Evolutionary conservation across 2,888 invertebrate species (phyloP).

Genomic region (Mylabris sibirica): DNA sequence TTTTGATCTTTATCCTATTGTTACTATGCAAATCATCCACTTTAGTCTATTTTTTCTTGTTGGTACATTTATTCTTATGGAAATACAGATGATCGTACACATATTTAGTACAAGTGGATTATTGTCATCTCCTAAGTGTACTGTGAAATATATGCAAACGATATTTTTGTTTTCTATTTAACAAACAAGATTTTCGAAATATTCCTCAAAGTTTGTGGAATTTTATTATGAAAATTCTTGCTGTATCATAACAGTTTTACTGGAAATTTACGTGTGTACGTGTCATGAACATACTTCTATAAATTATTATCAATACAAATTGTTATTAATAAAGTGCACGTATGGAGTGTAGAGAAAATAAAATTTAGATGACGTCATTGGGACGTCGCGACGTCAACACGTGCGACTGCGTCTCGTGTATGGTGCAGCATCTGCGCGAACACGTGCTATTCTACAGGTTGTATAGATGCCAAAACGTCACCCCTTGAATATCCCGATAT

Average conservation of each 20-base stretch:
- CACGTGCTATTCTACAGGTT: slow-evolving; percentile 40
- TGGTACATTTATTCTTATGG: neutral
- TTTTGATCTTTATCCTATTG: neutral
- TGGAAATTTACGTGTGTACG: neutral
- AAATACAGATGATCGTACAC: slow-evolving; percentile 5
- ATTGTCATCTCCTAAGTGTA: neutral
- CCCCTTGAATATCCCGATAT: neutral
- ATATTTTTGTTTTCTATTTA: neutral
- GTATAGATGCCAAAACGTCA: slow-evolving; percentile 23
- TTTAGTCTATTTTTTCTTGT: neutral
- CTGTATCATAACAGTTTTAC: neutral
- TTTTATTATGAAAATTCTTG: neutral
- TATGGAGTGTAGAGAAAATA: neutral
- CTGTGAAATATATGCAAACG: neutral
- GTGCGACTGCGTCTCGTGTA: slow-evolving; percentile 39
- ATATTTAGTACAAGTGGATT: neutral
- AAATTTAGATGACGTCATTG: neutral
- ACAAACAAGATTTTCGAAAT: neutral
- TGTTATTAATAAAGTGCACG: neutral
- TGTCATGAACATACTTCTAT: neutral
- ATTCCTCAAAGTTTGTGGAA: neutral
- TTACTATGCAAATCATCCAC: slow-evolving; percentile 2
- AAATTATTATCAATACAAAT: neutral
- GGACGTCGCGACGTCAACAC: slow-evolving; percentile 30
- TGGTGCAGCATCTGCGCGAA: slow-evolving; percentile 33